Evolutionary conservation across 1,140 invertebrate species (phyloP).

Genomic region (Olivierus martensii): DNA sequence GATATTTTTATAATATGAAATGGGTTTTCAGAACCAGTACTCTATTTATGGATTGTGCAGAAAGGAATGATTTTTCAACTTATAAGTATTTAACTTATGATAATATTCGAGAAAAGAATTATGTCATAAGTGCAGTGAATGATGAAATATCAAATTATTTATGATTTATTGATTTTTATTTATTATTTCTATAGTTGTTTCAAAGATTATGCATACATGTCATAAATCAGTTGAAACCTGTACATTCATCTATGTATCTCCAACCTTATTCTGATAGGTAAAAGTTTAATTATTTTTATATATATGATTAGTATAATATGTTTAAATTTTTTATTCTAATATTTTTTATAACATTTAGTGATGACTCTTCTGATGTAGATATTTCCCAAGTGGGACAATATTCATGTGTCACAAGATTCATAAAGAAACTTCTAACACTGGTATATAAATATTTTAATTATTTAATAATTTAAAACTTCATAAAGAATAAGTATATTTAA

Average conservation of each 20-base stretch:
- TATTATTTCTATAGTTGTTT: slow-evolving; percentile 30
- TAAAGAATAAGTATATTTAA: no score
- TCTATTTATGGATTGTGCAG: no score
- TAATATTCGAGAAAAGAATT: no score
- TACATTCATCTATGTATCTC: slow-evolving; percentile 55
- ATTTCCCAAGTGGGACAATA: slow-evolving; percentile 53
- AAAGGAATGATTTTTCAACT: no score
- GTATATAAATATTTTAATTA: slow-evolving; percentile 27
- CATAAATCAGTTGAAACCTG: slow-evolving; percentile 63
- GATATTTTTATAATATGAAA: no score
- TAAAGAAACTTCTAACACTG: slow-evolving; percentile 72
- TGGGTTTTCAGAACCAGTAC: no score
- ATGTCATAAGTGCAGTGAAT: no score
- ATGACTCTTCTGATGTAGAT: slow-evolving; percentile 41
- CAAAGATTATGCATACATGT: slow-evolving; percentile 86
- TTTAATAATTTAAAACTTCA: no score
- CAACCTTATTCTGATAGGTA: slow-evolving; percentile 46
- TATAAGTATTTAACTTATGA: no score
- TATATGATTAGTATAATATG: background rate
- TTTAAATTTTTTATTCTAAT: background rate
- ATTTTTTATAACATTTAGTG: background rate
- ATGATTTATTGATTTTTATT: background rate
- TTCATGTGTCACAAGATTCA: slow-evolving; percentile 82
- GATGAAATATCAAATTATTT: no score
- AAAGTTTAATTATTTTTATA: slow-evolving; percentile 7